A percentile compares a stretch with the other conserved stretches of the same genome.
Conservation (phyloP, 2,797 vertebrate genomes). For the Steatocranus sp. region DNA sequence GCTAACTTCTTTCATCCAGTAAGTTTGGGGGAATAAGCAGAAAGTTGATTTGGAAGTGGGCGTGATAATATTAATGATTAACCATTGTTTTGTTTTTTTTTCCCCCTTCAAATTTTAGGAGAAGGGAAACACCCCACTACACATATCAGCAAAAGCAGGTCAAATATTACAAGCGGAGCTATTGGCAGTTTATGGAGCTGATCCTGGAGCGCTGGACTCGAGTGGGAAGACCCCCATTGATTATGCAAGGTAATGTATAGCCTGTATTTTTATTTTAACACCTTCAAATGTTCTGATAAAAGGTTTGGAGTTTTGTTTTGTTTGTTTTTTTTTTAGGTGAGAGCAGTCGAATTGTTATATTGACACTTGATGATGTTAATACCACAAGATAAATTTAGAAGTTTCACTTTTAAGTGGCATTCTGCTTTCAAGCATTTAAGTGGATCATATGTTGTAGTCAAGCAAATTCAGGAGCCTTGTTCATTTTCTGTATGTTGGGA, state of each 20-base stretch:
- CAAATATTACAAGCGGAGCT: constrained; percentile 93
- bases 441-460: background rate
- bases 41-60: background rate
- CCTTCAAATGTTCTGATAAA: background rate
- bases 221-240: constrained; percentile 93
- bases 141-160: constrained; percentile 95
- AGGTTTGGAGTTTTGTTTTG: background rate
- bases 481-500: background rate
- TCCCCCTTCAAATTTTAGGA: constrained; percentile 72
- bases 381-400: background rate
- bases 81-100: background rate
- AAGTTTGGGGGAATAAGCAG: constrained; percentile 55
- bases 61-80: background rate
- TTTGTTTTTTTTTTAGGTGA: background rate
- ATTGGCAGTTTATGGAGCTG: constrained; percentile 92
- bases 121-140: constrained; percentile 94
- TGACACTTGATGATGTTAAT: background rate
- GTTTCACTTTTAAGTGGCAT: background rate
- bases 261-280: background rate
- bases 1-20: constrained; percentile 98
- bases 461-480: background rate
- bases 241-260: constrained; percentile 83
- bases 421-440: background rate
- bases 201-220: constrained; percentile 93
- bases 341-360: background rate